Conservation (phyloP, 2,797 vertebrate species). For the Notamacropus eugenii region DNA sequence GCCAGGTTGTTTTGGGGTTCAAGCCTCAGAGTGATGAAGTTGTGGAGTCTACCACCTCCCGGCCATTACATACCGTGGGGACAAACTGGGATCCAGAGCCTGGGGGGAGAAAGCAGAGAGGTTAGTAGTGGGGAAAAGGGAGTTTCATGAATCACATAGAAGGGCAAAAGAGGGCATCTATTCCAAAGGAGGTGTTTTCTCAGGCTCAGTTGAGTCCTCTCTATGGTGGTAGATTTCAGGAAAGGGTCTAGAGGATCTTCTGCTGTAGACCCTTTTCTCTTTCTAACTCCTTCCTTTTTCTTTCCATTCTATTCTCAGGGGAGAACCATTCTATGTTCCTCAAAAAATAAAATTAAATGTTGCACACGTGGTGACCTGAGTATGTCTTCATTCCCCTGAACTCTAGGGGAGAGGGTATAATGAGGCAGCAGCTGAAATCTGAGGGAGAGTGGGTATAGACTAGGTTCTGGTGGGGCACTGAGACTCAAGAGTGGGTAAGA, state of each 20-base stretch:
- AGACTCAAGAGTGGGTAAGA: not conserved
- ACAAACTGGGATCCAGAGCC: slow-evolving; percentile 93
- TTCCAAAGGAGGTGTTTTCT: not conserved
- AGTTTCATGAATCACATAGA: not conserved
- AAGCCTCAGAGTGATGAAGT: slow-evolving; percentile 95
- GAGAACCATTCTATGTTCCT: no score
- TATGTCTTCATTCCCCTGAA: not conserved
- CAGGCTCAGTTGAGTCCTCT: not conserved
- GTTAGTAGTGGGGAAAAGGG: not conserved
- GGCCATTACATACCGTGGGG: slow-evolving; percentile 96
- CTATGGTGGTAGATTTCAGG: not conserved
- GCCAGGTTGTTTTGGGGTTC: not conserved
- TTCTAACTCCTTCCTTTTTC: not conserved
- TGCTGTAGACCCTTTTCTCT: not conserved
- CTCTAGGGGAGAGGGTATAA: not conserved
- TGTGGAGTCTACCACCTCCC: slow-evolving; percentile 97
- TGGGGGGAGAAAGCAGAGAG: slow-evolving; percentile 78
- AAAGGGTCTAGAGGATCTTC: not conserved
- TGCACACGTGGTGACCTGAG: not conserved
- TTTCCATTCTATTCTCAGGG: not conserved
- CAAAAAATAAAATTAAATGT: not conserved
- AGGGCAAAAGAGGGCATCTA: not conserved
- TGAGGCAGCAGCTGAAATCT: not conserved
- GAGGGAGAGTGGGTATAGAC: not conserved
- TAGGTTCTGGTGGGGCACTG: not conserved